Base-by-base conservation (phyloP, 2,888 invertebrate genomes). In the Stramonita haemastoma region DNA sequence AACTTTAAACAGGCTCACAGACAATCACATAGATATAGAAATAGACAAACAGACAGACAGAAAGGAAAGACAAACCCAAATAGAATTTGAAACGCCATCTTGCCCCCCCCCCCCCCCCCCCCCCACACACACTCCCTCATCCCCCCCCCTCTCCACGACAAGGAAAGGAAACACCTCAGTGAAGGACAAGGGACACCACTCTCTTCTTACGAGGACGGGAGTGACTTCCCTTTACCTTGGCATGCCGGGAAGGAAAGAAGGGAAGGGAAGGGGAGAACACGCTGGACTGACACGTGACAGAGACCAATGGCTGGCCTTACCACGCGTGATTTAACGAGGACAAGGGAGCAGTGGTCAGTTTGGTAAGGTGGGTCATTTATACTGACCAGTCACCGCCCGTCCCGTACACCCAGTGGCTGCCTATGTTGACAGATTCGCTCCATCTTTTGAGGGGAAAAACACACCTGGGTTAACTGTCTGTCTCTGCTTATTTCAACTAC, bases 261-360 rank as follows among this genome's bases (percentile, higher is more conserved):
- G 46, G 46, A 8, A 46, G 46, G 46, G 46, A 46, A 46, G 46
- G 46, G 8, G 17, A 26, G 66, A 66, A 13, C 26, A 66, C 66
- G 26, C 66, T 46, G 46, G 73, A 8, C 6, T 73, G 73, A 73
- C 73, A 73, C 29, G 73, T 73, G 73, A 73, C 73, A 73, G 73
- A 73, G 73, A 73, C 73, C 73, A 73, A 73, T 73, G n/a, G 73
- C 73, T 13, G n/a, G 29, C 73, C 73, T n/a, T n/a, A 46, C 73
- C n/a, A n/a, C 73, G 13, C 66, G n/a, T 73, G 73, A 73, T 73
- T 73, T 73, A 73, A n/a, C n/a, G 73, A 73, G 29, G n/a, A n/a
- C n/a, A 11, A 73, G n/a, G 6, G 26, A 13, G 46, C 13, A n/a
- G 5, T n/a, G 73, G 73, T 73, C 73, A 73, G n/a, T 73, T 73